phyloP scores from a whole-genome alignment of 2,797 vertebrate species.

The Tiaroga cobitis region DNA sequence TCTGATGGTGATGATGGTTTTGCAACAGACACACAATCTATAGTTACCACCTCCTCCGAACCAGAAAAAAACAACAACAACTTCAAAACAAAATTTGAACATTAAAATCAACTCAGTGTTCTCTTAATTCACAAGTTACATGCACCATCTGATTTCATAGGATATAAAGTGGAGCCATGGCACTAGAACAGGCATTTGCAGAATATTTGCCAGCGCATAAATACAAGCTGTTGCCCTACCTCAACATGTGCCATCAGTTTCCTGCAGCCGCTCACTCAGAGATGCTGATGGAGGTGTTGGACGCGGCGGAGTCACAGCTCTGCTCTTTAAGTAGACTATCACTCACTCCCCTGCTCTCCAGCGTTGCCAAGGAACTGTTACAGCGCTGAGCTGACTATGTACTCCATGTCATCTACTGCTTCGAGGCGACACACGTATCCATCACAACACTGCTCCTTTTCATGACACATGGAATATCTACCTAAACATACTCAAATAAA shows the following conservation, averaged over 20 bases:
- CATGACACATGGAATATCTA: constrained; percentile 3
- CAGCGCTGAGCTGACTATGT: constrained; percentile 32
- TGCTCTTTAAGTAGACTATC: constrained; percentile 50
- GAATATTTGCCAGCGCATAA: constrained; percentile 4
- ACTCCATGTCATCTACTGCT: constrained; percentile 21
- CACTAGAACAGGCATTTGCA: neutral
- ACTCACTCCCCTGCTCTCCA: constrained; percentile 38
- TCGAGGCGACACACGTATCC: neutral
- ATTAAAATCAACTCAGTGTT: neutral
- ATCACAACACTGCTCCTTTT: neutral
- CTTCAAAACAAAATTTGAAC: neutral
- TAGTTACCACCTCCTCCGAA: constrained; percentile 5
- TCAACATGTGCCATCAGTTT: constrained; percentile 33
- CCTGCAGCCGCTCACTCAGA: constrained; percentile 9
- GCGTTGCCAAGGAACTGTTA: constrained; percentile 61
- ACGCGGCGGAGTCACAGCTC: constrained; percentile 4
- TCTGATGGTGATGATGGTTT: constrained; percentile 1
- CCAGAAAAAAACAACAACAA: neutral
- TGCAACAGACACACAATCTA: constrained; percentile 6
- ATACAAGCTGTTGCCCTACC: constrained; percentile 16
- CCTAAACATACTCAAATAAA: neutral
- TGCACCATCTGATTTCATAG: neutral
- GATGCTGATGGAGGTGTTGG: constrained; percentile 9
- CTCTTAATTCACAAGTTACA: neutral
- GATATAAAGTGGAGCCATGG: neutral